A percentile compares a stretch with the other conserved stretches of the same genome.
Evolutionary conservation across 2,113 vertebrate species (phyloP).

Genomic region (Anguilla rostrata): DNA sequence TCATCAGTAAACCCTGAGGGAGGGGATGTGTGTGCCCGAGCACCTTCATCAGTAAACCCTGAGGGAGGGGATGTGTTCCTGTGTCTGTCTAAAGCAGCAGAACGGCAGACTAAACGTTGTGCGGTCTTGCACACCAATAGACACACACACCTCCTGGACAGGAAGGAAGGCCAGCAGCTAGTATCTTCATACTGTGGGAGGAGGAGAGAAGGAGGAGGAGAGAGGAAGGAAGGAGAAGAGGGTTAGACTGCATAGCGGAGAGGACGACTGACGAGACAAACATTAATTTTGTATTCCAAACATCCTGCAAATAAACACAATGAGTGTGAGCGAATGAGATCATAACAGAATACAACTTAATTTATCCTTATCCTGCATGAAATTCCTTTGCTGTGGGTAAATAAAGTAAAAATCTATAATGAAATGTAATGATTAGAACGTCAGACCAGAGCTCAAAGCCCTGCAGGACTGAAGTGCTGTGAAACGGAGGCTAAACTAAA

Average conservation of each 20-base stretch:
- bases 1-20: background rate
- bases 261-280: background rate
- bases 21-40: no score
- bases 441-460: background rate
- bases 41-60: background rate
- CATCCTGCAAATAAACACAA: constrained; percentile 23
- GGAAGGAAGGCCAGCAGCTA: constrained; percentile 61
- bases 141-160: constrained; percentile 57
- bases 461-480: background rate
- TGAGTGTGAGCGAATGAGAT: background rate
- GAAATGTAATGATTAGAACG: no score
- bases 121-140: constrained; percentile 63
- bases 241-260: background rate
- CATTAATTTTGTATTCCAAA: constrained; percentile 19
- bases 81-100: background rate
- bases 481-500: no score
- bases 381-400: no score
- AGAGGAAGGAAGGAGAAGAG: background rate
- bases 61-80: background rate
- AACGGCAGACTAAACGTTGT: constrained; percentile 67
- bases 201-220: background rate
- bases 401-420: no score
- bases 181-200: background rate
- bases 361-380: no score
- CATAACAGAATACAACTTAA: background rate